phyloP scores from a whole-genome alignment of 2,113 vertebrate genomes.

The Hippopotamus amphibius region DNA sequence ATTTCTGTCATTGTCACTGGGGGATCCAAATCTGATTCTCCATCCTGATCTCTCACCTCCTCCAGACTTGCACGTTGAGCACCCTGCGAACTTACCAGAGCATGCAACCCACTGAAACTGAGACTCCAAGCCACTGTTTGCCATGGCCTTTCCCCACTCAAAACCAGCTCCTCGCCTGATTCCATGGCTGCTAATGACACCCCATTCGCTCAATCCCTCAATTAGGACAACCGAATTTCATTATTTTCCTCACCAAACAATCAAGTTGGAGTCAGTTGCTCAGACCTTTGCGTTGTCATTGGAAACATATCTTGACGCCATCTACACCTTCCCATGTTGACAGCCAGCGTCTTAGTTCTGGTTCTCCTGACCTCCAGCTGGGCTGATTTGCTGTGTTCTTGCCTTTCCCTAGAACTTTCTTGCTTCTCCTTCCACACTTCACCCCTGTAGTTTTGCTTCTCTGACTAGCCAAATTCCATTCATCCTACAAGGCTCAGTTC shows the following conservation, averaged over 20 bases:
- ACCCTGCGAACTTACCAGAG: not conserved
- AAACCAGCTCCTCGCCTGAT: not conserved
- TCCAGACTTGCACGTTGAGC: not conserved
- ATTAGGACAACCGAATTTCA: not conserved
- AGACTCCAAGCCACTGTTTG: not conserved
- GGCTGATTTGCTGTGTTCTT: not conserved
- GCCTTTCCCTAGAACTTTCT: not conserved
- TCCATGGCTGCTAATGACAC: not conserved
- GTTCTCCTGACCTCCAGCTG: not conserved
- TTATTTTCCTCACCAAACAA: not conserved
- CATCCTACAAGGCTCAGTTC: not conserved
- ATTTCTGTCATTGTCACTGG: not conserved
- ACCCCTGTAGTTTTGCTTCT: not conserved
- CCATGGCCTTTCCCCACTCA: not conserved
- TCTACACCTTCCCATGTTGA: not conserved
- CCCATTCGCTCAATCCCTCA: not conserved
- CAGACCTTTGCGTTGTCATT: not conserved
- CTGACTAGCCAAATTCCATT: not conserved
- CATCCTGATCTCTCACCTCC: not conserved
- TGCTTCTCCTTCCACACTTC: not conserved
- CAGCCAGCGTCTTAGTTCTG: not conserved
- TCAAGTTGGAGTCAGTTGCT: not conserved
- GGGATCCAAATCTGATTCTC: not conserved
- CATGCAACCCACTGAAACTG: not conserved
- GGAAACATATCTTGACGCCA: not conserved